Base-by-base conservation (phyloP, 2,888 invertebrate genomes). In the Tetranychus piercei region DNA sequence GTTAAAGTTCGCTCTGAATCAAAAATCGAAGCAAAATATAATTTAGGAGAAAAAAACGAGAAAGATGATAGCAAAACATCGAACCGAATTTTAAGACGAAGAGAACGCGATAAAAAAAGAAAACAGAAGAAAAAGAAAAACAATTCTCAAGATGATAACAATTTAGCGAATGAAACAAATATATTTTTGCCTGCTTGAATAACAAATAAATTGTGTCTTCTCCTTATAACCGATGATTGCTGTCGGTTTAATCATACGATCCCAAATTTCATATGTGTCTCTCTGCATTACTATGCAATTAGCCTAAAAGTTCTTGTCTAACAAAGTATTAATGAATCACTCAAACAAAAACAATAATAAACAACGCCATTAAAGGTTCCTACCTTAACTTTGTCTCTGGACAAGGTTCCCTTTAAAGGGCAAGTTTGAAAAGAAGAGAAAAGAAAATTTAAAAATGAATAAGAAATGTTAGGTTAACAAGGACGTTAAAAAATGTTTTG, bases 301-400 rank as follows among this genome's bases (percentile, higher is more conserved):
- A n/a, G n/a, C n/a, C n/a, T n/a, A n/a, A n/a, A n/a, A 34, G 34
- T 34, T 34, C 34, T 34, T 34, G 34, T 34, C 34, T 34, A 34
- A 34, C 34, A 34, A 34, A 34, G 22, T 1, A 4, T 69, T 11
- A 7, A 69, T 69, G 9, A 69, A 23, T 69, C 5, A 72, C 22
- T 20, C 64, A 22, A 74, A 72, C 55, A 72, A 64, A 73, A 73
- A 76, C 66, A 69, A 55, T 9, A 72, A 71, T 72, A 45, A 72
- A 4, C 18, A 69, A 74, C 11, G 34, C 66, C 64, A 72, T n/a
- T 64, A 43, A 70, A 73, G 44, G 43, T 20, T 69, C 69, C 67
- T 74, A 69, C 69, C 74, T 44, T 74, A 74, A 73, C 67, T 73
- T 73, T 73, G 73, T 73, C 73, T 67, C 43, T 73, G 65, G 44